Conservation (phyloP, 2,113 vertebrate genomes). For the Sapayoa aenigma region DNA sequence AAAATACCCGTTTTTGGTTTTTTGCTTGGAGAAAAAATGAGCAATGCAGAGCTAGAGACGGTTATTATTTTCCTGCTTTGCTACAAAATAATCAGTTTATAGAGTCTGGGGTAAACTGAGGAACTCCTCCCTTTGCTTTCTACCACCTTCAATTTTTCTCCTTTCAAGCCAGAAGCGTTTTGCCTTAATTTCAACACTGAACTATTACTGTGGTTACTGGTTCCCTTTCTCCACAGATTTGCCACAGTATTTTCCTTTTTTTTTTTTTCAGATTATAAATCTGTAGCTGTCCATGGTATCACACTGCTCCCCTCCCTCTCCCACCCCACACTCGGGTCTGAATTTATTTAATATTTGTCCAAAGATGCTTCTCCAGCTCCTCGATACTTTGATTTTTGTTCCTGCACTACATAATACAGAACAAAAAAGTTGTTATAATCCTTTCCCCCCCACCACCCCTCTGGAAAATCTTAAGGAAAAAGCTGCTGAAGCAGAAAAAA, state of each 20-base stretch:
- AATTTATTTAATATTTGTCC: background rate
- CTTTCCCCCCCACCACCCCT: too few relatives aligned
- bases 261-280: accelerated
- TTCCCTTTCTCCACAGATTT: background rate
- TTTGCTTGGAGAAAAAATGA: background rate
- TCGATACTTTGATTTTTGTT: background rate
- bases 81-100: background rate
- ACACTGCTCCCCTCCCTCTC: background rate
- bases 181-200: background rate
- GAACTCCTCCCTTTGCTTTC: background rate
- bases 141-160: background rate
- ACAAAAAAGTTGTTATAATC: too few relatives aligned
- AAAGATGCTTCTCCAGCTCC: background rate
- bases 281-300: background rate
- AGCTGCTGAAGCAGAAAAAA: too few relatives aligned
- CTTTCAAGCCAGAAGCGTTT: background rate
- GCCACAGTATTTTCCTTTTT: accelerated
- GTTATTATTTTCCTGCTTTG: background rate
- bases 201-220: background rate
- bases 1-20: background rate
- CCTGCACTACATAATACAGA: too few relatives aligned
- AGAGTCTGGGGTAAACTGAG: background rate
- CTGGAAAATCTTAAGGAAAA: too few relatives aligned
- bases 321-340: background rate
- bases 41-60: background rate